phyloP scores from a whole-genome alignment of 2,888 invertebrate species.

The Mycalesis mineus region DNA sequence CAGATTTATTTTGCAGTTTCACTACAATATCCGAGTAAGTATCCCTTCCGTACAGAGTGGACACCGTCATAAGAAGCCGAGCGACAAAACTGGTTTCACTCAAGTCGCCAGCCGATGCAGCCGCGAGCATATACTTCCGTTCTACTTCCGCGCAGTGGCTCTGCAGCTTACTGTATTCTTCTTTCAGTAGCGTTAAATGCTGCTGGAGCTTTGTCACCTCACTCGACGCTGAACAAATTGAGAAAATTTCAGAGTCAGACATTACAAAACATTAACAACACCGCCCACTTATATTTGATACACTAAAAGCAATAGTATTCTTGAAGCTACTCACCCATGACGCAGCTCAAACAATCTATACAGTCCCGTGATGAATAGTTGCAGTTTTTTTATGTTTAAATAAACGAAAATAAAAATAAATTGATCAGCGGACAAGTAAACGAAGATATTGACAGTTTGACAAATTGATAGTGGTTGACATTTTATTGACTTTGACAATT shows the following conservation, averaged over 20 bases:
- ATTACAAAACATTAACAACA: slow-evolving; percentile 34
- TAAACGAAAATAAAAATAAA: slow-evolving; percentile 34
- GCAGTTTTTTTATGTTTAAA: slow-evolving; percentile 10
- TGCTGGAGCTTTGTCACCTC: slow-evolving; percentile 86
- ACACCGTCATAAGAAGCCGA: slow-evolving; percentile 87
- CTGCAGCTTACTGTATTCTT: slow-evolving; percentile 94
- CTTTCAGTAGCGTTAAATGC: slow-evolving; percentile 89
- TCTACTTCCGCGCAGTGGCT: slow-evolving; percentile 88
- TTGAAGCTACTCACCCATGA: slow-evolving; percentile 64
- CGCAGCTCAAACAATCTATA: slow-evolving; percentile 40
- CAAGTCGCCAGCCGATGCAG: slow-evolving; percentile 81
- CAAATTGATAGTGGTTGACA: not conserved
- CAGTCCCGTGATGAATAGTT: slow-evolving; percentile 31
- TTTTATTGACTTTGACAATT: not conserved
- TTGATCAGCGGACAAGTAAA: slow-evolving; percentile 39
- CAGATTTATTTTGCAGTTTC: slow-evolving; percentile 82
- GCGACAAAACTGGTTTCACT: slow-evolving; percentile 90
- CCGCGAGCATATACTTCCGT: slow-evolving; percentile 88
- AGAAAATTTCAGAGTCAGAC: slow-evolving; percentile 35
- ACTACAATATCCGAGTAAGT: slow-evolving; percentile 90
- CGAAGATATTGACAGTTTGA: slow-evolving; percentile 24
- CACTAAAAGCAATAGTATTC: slow-evolving; percentile 40
- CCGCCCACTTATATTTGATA: slow-evolving; percentile 24
- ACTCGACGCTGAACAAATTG: slow-evolving; percentile 68
- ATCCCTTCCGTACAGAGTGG: slow-evolving; percentile 88